phyloP scores from a whole-genome alignment of 2,113 vertebrate genomes.

The Brachypodius melanocephalos region DNA sequence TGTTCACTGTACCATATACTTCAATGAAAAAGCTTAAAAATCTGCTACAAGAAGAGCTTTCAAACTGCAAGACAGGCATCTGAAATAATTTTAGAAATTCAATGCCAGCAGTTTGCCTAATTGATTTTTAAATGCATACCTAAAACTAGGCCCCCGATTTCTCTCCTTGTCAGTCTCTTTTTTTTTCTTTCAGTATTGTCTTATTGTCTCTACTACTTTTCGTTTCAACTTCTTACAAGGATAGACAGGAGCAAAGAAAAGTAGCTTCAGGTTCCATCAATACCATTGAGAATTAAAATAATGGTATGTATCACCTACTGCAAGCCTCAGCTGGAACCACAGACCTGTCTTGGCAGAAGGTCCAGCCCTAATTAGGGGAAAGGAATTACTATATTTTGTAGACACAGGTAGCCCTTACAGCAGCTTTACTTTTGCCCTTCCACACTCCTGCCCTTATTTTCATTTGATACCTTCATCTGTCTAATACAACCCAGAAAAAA shows the following conservation, averaged over 20 bases:
- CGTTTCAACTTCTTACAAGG: neutral
- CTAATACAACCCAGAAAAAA: neutral
- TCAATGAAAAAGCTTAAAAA: neutral
- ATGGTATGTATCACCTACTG: neutral
- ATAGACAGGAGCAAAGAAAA: neutral
- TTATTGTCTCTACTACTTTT: neutral
- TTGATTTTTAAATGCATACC: slow-evolving; percentile 34
- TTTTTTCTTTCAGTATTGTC: neutral
- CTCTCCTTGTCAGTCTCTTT: neutral
- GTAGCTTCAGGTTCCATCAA: neutral
- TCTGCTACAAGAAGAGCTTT: neutral
- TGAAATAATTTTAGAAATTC: slow-evolving; percentile 34
- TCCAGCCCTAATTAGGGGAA: neutral
- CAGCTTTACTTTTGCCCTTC: neutral
- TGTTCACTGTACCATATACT: neutral
- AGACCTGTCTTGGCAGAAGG: neutral
- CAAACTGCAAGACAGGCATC: neutral
- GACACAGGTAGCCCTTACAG: neutral
- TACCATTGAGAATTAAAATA: neutral
- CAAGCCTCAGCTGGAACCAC: neutral
- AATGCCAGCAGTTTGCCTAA: neutral
- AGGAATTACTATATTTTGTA: neutral
- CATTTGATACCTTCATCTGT: neutral
- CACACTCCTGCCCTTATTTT: neutral
- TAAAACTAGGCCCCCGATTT: slow-evolving; percentile 12